These are phyloP conservation scores for Malacoraja senta DNA, from an alignment of 2,797 vertebrate species.

Conservation along the genomic window DNA sequence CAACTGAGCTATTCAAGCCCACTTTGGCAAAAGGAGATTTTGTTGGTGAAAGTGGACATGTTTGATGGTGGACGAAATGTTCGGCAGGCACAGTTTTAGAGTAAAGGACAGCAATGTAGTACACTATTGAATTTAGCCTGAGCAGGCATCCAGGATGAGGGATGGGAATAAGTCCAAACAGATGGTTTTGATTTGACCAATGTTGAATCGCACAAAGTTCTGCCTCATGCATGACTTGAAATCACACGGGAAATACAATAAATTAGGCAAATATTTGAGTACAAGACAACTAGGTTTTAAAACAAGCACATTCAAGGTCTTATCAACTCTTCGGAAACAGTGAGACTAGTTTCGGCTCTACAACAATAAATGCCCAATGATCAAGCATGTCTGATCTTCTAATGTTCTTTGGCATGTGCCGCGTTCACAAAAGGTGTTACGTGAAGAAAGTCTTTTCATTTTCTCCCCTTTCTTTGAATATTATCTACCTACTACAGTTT, in stretches of 20 bases:
- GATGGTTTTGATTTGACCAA: constrained; percentile 1
- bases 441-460: not conserved
- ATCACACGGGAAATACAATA: not conserved
- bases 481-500: not conserved
- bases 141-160: constrained; percentile 5
- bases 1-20: too few species aligned
- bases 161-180: constrained; percentile 10
- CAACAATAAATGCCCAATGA: not conserved
- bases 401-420: not conserved
- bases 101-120: not conserved
- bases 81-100: not conserved
- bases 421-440: not conserved
- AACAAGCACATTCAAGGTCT: not conserved
- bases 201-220: not conserved
- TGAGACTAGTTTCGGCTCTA: not conserved
- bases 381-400: not conserved
- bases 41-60: not conserved
- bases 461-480: not conserved
- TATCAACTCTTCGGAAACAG: not conserved
- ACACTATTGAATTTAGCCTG: not conserved
- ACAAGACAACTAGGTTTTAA: not conserved
- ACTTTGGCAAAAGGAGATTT: not conserved
- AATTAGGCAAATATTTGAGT: not conserved
- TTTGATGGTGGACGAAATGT: not conserved
- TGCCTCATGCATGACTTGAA: not conserved